These are phyloP conservation scores for Cephus spinipes DNA, from an alignment of 2,888 invertebrate genomes.

Conservation along the genomic window DNA sequence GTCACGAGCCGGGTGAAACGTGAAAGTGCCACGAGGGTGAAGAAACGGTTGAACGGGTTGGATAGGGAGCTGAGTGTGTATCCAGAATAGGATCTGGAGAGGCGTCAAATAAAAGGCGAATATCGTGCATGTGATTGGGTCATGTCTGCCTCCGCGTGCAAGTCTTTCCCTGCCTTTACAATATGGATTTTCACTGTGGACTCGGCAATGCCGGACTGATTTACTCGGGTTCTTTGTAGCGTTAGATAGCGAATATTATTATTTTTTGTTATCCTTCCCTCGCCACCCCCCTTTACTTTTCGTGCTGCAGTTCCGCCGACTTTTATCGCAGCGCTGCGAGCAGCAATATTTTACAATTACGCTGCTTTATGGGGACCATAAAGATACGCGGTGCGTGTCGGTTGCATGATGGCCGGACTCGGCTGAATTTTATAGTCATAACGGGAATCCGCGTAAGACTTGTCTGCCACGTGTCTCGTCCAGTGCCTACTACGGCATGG, in stretches of 20 bases:
- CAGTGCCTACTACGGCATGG: neutral
- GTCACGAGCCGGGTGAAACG: neutral
- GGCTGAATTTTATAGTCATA: slow-evolving; percentile 49
- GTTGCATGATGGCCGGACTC: slow-evolving; percentile 52
- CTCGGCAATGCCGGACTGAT: slow-evolving; percentile 45
- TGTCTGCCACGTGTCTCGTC: slow-evolving; percentile 12
- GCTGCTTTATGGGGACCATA: slow-evolving; percentile 58
- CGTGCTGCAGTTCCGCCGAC: slow-evolving; percentile 28
- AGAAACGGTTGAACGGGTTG: neutral
- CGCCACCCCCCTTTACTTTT: neutral
- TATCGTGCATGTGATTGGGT: neutral
- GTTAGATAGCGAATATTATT: slow-evolving; percentile 45
- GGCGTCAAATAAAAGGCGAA: neutral
- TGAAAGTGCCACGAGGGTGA: neutral
- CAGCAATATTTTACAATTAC: slow-evolving; percentile 63
- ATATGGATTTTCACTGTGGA: neutral
- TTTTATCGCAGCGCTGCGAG: slow-evolving; percentile 49
- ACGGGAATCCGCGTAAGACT: slow-evolving; percentile 32
- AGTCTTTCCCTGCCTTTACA: neutral
- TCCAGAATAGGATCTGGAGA: neutral
- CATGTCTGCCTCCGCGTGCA: neutral
- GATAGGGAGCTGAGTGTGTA: neutral
- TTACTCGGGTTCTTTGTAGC: slow-evolving; percentile 47
- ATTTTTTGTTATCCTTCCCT: slow-evolving; percentile 31
- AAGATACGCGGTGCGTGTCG: slow-evolving; percentile 60